Evolutionary conservation across 2,888 invertebrate genomes (phyloP), one percentile per base, ranked within the genome.

Genomic region (Campopleginae sp.): DNA sequence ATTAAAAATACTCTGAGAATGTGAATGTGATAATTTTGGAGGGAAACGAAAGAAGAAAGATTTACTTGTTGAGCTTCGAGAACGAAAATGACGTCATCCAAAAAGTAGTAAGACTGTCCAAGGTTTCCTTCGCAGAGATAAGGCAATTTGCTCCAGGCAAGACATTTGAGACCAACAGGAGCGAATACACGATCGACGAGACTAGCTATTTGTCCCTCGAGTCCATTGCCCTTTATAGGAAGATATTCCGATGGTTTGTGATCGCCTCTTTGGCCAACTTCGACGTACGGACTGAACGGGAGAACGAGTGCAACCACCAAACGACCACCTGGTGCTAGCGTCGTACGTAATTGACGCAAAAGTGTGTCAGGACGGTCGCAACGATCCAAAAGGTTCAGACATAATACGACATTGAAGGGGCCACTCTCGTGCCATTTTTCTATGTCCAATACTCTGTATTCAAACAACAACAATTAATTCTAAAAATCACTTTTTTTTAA

Each of bases 111-210:
- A 0, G 98, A 97, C 93, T 98, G 98, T 68, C 97, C 95, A 88
- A 99, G 95, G 94, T 99, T 99, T 0, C 99, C 99, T 94, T 99
- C 99, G 94, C 99, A 99, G 54, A 99, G 95, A 93, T 99, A 99
- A 0, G 99, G 99, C 61, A 98, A 96, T 90, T 98, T 96, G 14
- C 98, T 96, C 98, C 99, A 99, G 6, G 96, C 95, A 68, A 96
- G 95, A 58, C 99, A 95, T 80, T 96, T 95, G 93, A 98, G 98
- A 4, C 97, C 97, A 72, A 95, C 94, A 0, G 96, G 96, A 38
- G 94, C 92, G 71, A 97, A 95, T 7, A 97, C 95, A 83, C 95
- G 92, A 51, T 94, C 92, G 33, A 96, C 94, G 89, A 98, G 95
- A 86, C 97, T 96, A 8, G 95, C 94, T 7, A 97, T 96, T 94